Evolutionary conservation across 1,140 invertebrate species (phyloP), one percentile per base, ranked within the genome.

Genomic region (Stegodyphus mimosarum): DNA sequence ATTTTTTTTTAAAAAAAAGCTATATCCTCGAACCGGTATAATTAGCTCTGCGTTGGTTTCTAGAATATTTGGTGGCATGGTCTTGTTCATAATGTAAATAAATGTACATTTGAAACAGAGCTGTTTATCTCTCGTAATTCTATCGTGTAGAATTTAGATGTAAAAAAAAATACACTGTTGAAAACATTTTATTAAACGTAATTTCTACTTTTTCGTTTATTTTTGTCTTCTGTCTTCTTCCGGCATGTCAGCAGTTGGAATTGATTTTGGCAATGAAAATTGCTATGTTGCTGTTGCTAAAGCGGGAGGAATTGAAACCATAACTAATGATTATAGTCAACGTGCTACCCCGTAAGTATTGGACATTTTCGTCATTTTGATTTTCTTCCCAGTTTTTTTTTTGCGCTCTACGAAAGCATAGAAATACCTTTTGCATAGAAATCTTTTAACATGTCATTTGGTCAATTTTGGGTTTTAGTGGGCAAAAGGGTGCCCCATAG

Each of bases 251-350:
- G 98, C 99, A 89, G 97, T 99, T 91, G 98, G 98, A 91, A 98
- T 99, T 92, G 98, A 99, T 94, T 96, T 99, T 91, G 98, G 98
- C 71, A 98, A 97, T 90, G 96, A 97, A 91, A 96, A 95, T 87
- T 98, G 96, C 92, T 99, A 97, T 92, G 94, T 99, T 88, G 97
- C 96, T 88, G 97, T 98, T 70, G 98, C 98, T 76, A 94, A 97
- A 91, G 95, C 97, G 88, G 98, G 98, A 89, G 98, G 98, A 89
- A 99, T 99, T 89, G 98, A 99, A 92, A 98, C 97, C 64, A 95
- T 99, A 88, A 96, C 97, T 71, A 99, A 99, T 91, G 98, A 99
- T 92, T 99, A 99, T 92, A 99, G 97, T 92, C 94, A 99, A 87
- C 93, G 98, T 90, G 95, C 94, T 88, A 99, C 98, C 87, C 98